phyloP scores from a whole-genome alignment of 2,113 vertebrate genomes.

The Ceratotherium simum region DNA sequence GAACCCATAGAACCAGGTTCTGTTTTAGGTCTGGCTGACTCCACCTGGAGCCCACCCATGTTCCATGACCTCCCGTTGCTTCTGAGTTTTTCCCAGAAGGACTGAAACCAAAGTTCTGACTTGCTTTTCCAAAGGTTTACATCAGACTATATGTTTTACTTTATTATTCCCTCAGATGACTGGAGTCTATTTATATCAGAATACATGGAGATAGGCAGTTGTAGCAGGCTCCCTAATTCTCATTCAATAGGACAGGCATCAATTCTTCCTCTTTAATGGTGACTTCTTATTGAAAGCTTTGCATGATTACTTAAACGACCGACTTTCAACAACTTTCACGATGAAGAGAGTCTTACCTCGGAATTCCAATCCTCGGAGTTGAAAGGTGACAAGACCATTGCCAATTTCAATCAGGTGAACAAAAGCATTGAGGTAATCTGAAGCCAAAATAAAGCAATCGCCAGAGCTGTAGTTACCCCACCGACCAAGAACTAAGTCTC shows the following conservation, averaged over 20 bases:
- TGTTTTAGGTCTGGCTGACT: not conserved
- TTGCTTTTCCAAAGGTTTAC: not conserved
- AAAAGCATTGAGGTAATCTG: slow-evolving; percentile 98
- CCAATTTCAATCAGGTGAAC: slow-evolving; percentile 98
- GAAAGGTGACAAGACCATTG: slow-evolving; percentile 98
- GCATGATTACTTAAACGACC: rapidly evolving
- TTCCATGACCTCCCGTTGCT: not conserved
- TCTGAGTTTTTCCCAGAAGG: not conserved
- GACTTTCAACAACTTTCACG: rapidly evolving
- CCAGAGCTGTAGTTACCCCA: slow-evolving; percentile 98
- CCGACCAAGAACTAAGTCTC: slow-evolving; percentile 95
- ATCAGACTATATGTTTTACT: not conserved
- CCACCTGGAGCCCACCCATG: rapidly evolving
- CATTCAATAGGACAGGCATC: no score
- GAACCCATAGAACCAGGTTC: not conserved
- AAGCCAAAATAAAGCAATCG: slow-evolving; percentile 98
- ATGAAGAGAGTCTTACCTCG: slow-evolving; percentile 89
- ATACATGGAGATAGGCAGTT: not conserved
- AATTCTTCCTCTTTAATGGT: not conserved
- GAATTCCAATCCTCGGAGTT: slow-evolving; percentile 98
- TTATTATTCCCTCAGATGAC: not conserved
- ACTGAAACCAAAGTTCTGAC: not conserved
- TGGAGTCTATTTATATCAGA: not conserved
- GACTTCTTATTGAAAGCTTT: not conserved
- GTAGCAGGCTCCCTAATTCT: not conserved